These are phyloP conservation scores for Crocidura indochinensis DNA, from an alignment of 2,797 vertebrate genomes.

Conservation along the genomic window DNA sequence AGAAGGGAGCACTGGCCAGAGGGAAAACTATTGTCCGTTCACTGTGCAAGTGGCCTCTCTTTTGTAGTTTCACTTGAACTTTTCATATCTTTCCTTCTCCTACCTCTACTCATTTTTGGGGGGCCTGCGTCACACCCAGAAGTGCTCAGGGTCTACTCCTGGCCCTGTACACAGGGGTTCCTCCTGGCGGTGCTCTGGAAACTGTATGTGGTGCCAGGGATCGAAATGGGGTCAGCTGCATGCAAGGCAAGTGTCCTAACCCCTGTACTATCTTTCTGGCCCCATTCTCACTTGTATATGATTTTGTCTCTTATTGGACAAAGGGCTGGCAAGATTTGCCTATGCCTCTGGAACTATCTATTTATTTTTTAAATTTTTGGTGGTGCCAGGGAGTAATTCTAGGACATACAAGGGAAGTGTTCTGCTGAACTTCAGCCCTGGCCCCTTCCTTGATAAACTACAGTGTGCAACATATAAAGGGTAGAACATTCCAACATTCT, in stretches of 20 bases:
- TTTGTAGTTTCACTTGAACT: not conserved
- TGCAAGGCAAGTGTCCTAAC: no score
- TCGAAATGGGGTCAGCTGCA: no score
- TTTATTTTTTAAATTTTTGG: no score
- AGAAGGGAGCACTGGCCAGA: constrained; percentile 8
- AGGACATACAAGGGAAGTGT: no score
- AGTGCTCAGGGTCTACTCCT: no score
- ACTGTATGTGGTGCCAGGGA: no score
- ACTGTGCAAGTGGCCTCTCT: not conserved
- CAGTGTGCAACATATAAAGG: constrained; percentile 4
- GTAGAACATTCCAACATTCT: not conserved
- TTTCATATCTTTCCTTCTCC: not conserved
- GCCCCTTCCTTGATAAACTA: not conserved
- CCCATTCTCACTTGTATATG: not conserved
- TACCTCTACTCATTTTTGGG: not conserved
- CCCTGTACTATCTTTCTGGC: no score
- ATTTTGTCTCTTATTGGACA: not conserved
- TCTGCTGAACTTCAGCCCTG: no score
- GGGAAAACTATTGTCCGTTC: not conserved
- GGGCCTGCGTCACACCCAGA: no score
- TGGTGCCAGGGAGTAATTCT: no score
- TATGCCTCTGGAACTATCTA: not conserved
- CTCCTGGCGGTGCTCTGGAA: no score
- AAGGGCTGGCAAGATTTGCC: not conserved
- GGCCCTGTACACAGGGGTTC: no score